Base-by-base conservation (phyloP, 2,113 vertebrate species). In the Vimba vimba region DNA sequence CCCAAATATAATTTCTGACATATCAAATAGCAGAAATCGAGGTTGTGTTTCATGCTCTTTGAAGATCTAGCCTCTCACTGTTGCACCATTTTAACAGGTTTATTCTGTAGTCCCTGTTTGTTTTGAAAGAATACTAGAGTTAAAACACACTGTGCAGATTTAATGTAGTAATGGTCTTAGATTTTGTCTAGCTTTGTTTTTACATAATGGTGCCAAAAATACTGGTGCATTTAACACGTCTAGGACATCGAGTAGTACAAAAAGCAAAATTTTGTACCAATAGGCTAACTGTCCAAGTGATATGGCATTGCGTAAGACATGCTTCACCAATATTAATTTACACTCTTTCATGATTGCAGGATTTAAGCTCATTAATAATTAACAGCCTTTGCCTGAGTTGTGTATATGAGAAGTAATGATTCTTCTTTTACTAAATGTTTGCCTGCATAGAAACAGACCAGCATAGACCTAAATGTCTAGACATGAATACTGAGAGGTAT, bases 41-140 rank as follows among this genome's bases (percentile, higher is more conserved):
- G 68, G 62, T 36, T 47, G 25, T 68, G 25, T 68, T 27, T 52
- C 62, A 82, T 68, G 60, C 62, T 68, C 60, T 82, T 82, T 82
- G 62, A 82, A 82, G 45, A 69, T 82, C 43, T n/a, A 9, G 19
- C 19, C 27, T 68, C 43, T 68, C 43, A 33, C 36, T 23, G 25
- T 68, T 68, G 62, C 45, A 82, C 13, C 15, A 82, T 50, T 82
- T 68, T 50, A 33, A 10, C 17, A 82, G 5, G 19, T 68, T 82
- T 69, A 47, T 45, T 47, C 36, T 47, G 59, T 60, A 25, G 13
- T 45, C 8, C 15, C 13, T 64, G 45, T 50, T 68, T 68, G 62
- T 33, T 47, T 17, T 19, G n/a, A 47, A 45, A 43, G n/a, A 81
- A 66, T 64, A 19, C 57, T 64, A 8, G 39, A 47, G 36, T 3